Conservation (phyloP, 2,797 vertebrate species). For the Rhabdophis nuchalis region DNA sequence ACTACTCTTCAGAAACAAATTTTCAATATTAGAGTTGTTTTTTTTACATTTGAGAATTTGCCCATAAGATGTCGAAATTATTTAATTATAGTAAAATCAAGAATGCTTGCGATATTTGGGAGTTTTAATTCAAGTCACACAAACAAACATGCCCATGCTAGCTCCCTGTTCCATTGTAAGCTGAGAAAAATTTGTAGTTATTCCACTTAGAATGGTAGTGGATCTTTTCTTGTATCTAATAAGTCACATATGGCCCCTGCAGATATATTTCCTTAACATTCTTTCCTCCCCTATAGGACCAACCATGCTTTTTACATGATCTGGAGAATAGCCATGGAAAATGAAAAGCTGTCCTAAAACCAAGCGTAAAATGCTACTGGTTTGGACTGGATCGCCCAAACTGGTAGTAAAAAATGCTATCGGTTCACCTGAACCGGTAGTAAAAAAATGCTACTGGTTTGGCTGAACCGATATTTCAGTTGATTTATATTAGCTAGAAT, state of each 20-base stretch:
- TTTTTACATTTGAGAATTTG: fast-evolving
- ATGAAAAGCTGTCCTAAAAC: not conserved
- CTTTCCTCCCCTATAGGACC: not conserved
- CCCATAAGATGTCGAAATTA: not conserved
- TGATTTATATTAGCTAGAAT: no score
- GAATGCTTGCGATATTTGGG: not conserved
- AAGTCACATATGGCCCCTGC: not conserved
- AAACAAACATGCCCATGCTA: not conserved
- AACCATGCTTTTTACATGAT: not conserved
- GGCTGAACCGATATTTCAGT: no score
- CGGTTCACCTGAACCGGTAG: no score
- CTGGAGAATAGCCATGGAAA: not conserved
- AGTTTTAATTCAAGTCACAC: not conserved
- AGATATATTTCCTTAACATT: not conserved
- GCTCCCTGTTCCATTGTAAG: not conserved
- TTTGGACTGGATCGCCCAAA: no score
- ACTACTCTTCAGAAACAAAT: not conserved
- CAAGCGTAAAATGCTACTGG: no score
- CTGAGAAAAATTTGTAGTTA: not conserved
- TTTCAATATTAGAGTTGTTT: fast-evolving
- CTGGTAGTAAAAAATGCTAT: no score
- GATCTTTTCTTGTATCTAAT: not conserved
- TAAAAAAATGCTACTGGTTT: no score
- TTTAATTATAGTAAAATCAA: not conserved
- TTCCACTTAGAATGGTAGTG: not conserved